Evolutionary conservation across 1,140 invertebrate species (phyloP), one percentile per base, ranked within the genome.

Genomic region (Charaxes varanes): DNA sequence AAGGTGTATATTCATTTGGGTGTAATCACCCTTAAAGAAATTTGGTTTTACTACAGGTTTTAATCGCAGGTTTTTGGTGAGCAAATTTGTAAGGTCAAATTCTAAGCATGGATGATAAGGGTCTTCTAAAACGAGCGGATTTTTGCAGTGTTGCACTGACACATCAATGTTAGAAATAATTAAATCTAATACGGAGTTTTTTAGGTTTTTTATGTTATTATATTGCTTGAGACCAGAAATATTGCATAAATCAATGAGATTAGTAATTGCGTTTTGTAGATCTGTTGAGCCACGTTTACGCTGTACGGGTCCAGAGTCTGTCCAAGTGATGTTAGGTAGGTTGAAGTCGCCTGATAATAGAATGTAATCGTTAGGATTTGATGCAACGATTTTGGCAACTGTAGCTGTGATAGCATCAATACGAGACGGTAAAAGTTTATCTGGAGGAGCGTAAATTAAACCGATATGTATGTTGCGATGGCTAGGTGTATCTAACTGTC

Each of bases 111-210:
- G 34, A 37, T 46, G 42, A 16, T 38, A 33, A 2, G n/a, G 1
- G 18, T 46, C 41, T 34, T 33, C 35, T 10, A 3, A 4, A 6
- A 43, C 35, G 4, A 43, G 26, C 15, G 35, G 13, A 6, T 4
- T 17, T 3, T 5, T 3, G 12, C 17, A 42, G 7, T 22, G 21
- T 2, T 18, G 4, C 8, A 49, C 14, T 1, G 27, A 6, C 22
- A 38, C n/a, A 16, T 21, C 12, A 26, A 37, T 30, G 14, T 38
- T 32, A 12, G 24, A 32, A 8, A 49, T 42, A 7, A 40, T 32
- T 6, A 49, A 19, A 13, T 51, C 48, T 3, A 44, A 22, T 6
- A 26, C 44, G 18, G 28, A 35, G 27, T 19, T 22, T 17, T 26
- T 22, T 2, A 13, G 14, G 11, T 50, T 50, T 11, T 10, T 7